Conservation (phyloP, 2,797 vertebrate genomes). For the Urophycis tenuis region DNA sequence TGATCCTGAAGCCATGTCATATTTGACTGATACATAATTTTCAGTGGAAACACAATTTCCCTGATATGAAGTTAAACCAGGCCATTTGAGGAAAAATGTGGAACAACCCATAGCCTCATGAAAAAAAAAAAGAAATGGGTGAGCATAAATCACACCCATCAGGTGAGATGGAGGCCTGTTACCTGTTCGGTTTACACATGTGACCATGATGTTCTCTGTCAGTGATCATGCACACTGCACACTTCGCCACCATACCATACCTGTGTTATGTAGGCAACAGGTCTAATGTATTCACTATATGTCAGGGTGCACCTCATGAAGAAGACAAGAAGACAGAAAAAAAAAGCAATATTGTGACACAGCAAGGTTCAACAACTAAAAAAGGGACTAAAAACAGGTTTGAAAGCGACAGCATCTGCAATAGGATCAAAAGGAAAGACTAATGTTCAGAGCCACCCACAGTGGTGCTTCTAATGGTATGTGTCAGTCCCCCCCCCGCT, state of each 20-base stretch:
- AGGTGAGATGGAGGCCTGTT: not conserved
- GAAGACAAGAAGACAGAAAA: not conserved
- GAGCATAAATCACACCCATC: not conserved
- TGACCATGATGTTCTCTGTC: not conserved
- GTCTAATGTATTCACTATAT: not conserved
- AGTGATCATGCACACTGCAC: not conserved
- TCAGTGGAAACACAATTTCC: conserved; percentile 60
- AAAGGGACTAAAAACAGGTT: conserved; percentile 37
- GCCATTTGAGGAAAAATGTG: conserved; percentile 31
- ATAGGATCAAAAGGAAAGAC: not conserved
- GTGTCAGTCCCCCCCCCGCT: conserved; percentile 47
- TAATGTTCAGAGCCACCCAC: conserved; percentile 43
- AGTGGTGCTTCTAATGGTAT: conserved; percentile 35
- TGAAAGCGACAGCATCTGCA: not conserved
- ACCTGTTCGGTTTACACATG: not conserved
- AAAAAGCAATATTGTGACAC: not conserved
- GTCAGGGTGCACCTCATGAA: not conserved
- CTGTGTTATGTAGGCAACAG: not conserved
- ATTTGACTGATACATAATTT: conserved; percentile 49
- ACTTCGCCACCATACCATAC: not conserved
- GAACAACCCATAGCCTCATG: conserved; percentile 14
- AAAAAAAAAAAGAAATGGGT: not conserved
- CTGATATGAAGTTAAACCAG: conserved; percentile 59
- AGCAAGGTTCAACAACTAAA: not conserved
- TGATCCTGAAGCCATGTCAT: conserved; percentile 70